Evolutionary conservation across 2,888 invertebrate species (phyloP).

Genomic region (Epirrhoe alternata): DNA sequence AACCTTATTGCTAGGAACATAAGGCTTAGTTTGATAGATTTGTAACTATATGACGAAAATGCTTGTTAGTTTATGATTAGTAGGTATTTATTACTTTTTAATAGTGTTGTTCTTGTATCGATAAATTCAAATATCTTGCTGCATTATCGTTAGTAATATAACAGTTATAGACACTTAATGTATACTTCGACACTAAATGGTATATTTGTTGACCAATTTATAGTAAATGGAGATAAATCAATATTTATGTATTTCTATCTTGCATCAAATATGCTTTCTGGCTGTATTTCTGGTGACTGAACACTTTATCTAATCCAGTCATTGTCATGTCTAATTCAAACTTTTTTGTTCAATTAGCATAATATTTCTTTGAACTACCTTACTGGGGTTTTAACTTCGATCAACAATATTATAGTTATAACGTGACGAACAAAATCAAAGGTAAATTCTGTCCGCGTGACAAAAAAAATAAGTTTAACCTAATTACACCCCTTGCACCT

Average conservation of each 20-base stretch:
- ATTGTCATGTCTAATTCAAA: no score
- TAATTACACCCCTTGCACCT: no score
- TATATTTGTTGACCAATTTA: neutral
- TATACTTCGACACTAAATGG: neutral
- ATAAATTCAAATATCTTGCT: constrained; percentile 2
- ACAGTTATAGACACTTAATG: neutral
- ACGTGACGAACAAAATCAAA: no score
- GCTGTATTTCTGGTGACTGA: no score
- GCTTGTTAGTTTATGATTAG: constrained; percentile 50
- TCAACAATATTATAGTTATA: no score
- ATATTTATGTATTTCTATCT: neutral
- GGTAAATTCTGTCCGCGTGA: no score
- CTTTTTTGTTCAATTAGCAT: no score
- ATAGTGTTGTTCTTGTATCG: constrained; percentile 32
- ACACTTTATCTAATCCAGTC: no score
- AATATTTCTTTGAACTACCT: no score
- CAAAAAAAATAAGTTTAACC: no score
- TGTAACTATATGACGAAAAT: constrained; percentile 37
- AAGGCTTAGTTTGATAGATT: constrained; percentile 6
- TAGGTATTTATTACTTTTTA: constrained; percentile 51
- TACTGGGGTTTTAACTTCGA: no score
- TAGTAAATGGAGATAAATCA: neutral
- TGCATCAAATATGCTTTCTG: no score
- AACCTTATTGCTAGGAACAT: constrained; percentile 1
- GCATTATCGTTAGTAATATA: neutral